A percentile compares a stretch with the other conserved stretches of the same genome.
phyloP scores from a whole-genome alignment of 2,797 vertebrate genomes.

The Psittacula derbiana region DNA sequence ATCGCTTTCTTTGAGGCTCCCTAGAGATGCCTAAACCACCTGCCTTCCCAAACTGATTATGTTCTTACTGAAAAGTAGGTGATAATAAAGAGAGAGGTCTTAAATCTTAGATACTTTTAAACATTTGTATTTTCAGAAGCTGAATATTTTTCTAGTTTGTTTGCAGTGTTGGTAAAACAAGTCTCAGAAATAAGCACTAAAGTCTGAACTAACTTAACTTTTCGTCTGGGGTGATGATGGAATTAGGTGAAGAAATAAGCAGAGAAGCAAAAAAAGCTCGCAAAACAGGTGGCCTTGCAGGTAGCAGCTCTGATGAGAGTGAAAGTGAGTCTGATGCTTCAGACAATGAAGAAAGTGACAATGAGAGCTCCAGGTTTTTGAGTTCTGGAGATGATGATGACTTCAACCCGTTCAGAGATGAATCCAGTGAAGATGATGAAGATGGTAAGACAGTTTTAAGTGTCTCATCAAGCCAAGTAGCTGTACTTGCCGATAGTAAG shows the following conservation, averaged over 20 bases:
- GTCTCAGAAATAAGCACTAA: background rate
- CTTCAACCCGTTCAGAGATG: conserved; percentile 96
- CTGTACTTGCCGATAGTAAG: background rate
- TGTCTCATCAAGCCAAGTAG: background rate
- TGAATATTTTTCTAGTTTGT: background rate
- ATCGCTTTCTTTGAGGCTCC: background rate
- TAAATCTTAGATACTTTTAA: background rate
- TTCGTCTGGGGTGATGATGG: background rate
- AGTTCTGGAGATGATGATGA: conserved; percentile 93
- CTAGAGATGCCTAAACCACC: background rate
- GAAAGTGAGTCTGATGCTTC: conserved; percentile 84
- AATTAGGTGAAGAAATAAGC: conserved; percentile 84
- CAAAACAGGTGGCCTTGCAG: conserved; percentile 87
- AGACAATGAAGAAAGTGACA: conserved; percentile 83
- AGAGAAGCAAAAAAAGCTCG: conserved; percentile 89
- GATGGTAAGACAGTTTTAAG: conserved; percentile 82
- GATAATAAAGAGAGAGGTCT: background rate
- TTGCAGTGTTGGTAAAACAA: background rate
- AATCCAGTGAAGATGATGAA: conserved; percentile 92
- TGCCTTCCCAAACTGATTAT: background rate
- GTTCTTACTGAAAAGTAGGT: background rate
- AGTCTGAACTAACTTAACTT: background rate
- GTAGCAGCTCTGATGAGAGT: conserved; percentile 94
- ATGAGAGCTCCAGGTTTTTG: conserved; percentile 92
- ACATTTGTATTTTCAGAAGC: background rate